Percentiles rank a stretch among this genome's conserved stretches.
Conservation (phyloP, 2,113 vertebrate genomes). For the Recurvirostra avosetta region DNA sequence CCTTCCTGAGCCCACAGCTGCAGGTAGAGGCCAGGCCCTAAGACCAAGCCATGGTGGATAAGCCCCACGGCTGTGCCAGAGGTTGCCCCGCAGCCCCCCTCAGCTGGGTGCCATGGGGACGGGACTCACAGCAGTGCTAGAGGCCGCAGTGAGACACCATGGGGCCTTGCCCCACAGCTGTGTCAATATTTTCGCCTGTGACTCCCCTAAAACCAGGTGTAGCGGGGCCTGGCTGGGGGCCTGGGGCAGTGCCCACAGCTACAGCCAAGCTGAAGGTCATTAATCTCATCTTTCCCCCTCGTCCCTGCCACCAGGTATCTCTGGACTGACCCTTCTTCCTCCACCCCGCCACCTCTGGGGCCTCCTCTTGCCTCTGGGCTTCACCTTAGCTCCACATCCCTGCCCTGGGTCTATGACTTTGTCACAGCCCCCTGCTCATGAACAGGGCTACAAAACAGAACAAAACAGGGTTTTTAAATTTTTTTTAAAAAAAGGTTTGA, state of each 20-base stretch:
- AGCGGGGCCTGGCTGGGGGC: accelerated
- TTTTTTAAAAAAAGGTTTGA: neutral
- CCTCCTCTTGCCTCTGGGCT: neutral
- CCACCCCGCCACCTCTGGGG: neutral
- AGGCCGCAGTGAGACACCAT: accelerated
- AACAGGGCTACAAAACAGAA: too few relatives aligned
- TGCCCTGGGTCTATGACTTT: neutral
- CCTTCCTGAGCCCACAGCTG: neutral
- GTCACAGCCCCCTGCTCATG: neutral
- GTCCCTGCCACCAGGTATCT: accelerated
- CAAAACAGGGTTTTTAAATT: too few relatives aligned
- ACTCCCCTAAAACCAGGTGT: neutral
- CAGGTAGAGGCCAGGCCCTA: accelerated
- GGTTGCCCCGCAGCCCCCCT: accelerated
- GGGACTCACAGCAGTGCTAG: neutral
- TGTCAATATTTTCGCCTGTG: accelerated
- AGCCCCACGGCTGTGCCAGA: accelerated
- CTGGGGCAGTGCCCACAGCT: neutral
- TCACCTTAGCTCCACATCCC: neutral
- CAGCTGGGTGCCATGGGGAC: accelerated
- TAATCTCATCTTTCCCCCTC: accelerated
- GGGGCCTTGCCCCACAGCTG: accelerated
- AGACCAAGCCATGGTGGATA: too few relatives aligned
- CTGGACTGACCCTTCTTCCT: neutral
- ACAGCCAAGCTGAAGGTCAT: neutral